Evolutionary conservation across 1,140 invertebrate species (phyloP).

Genomic region (Megalopta genalis): DNA sequence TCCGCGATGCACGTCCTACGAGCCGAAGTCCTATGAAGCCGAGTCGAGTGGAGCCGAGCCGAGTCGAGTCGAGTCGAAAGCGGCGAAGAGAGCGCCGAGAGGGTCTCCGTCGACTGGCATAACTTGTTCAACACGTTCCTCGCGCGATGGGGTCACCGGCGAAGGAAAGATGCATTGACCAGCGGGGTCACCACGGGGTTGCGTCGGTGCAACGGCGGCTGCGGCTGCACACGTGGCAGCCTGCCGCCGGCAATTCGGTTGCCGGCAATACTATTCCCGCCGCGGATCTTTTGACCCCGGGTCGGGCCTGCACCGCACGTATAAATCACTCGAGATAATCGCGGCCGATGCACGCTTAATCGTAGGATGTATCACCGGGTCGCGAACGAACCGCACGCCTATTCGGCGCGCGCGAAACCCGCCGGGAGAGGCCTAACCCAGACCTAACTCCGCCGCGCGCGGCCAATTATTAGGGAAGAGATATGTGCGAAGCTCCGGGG

Average conservation of each 20-base stretch:
- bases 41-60: conserved; percentile 2
- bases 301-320: conserved; percentile 12
- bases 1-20: conserved; percentile 25
- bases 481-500: conserved; percentile 5
- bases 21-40: conserved; percentile 3
- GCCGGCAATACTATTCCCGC: conserved; percentile 57
- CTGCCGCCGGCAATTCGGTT: conserved; percentile 66
- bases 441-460: conserved; percentile 2
- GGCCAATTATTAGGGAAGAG: conserved; percentile 34
- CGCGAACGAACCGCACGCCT: too few relatives aligned
- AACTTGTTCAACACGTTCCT: conserved; percentile 70
- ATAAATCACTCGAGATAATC: conserved; percentile 66
- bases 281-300: conserved; percentile 27
- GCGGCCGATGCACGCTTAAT: conserved; percentile 61
- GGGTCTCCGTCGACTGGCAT: conserved; percentile 49
- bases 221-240: conserved; percentile 57
- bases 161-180: conserved; percentile 52
- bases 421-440: conserved; percentile 15
- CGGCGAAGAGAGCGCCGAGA: conserved; percentile 19
- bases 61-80: conserved; percentile 21
- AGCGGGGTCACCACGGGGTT: conserved; percentile 63
- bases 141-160: conserved; percentile 64
- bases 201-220: conserved; percentile 18
- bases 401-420: not conserved
- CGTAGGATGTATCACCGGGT: conserved; percentile 46